Percentiles rank a stretch among this genome's conserved stretches.
Evolutionary conservation across 2,888 invertebrate genomes (phyloP).

Genomic region (Charanyca ferruginea): DNA sequence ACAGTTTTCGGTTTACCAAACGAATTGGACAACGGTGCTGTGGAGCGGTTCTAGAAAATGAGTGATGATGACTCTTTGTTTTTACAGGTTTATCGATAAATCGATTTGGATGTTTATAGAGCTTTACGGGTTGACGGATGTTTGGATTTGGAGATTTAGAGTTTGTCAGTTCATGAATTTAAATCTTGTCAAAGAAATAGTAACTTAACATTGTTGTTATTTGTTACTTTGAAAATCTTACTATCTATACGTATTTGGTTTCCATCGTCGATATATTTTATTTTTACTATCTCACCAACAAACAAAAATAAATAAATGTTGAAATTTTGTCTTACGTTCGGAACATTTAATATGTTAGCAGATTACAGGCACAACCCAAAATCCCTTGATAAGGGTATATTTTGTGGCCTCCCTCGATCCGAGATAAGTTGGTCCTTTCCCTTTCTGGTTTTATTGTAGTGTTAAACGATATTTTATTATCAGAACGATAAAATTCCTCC

Average conservation of each 20-base stretch:
- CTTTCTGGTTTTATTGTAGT: constrained; percentile 78
- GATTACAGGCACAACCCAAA: constrained; percentile 60
- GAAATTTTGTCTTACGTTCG: constrained; percentile 33
- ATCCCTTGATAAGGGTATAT: constrained; percentile 69
- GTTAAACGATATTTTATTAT: constrained; percentile 88
- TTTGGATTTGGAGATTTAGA: constrained; percentile 64
- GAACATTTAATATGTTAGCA: constrained; percentile 59
- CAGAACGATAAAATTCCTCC: constrained; percentile 81
- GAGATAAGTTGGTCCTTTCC: constrained; percentile 75
- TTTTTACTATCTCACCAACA: background rate
- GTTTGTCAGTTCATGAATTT: constrained; percentile 55
- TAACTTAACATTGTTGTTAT: background rate
- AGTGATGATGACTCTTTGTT: constrained; percentile 88
- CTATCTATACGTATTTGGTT: background rate
- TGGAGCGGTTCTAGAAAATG: constrained; percentile 76
- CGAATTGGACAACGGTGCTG: constrained; percentile 70
- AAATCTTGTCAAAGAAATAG: constrained; percentile 1
- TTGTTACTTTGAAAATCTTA: background rate
- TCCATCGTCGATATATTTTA: background rate
- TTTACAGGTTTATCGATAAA: constrained; percentile 84
- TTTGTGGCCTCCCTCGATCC: constrained; percentile 73
- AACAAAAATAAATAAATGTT: constrained; percentile 46
- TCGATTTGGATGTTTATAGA: constrained; percentile 76
- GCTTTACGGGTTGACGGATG: constrained; percentile 70
- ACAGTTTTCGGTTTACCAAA: constrained; percentile 86